Base-by-base conservation (phyloP, 2,797 vertebrate species). In the Sebastes itinus region DNA sequence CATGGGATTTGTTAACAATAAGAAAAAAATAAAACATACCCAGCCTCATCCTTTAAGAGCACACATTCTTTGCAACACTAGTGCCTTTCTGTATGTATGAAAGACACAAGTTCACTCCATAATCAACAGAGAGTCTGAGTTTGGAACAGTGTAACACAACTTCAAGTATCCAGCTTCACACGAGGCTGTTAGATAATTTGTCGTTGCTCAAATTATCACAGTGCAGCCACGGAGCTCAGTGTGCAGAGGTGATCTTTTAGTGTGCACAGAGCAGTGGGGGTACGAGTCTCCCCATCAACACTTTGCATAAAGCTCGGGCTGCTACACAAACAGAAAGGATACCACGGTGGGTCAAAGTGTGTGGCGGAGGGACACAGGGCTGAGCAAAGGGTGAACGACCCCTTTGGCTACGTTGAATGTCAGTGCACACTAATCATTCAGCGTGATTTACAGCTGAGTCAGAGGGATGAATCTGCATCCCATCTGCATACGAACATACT, bases 391-490 rank as follows among this genome's bases (percentile, higher is more conserved):
- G 78, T 85, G 88, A 16, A 62, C 30, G 20, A 80, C 58, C 82
- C 93, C 89, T 85, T 89, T 89, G 84, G 94, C 89, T 82, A 83
- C 62, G 80, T 79, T 93, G 91, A 94, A 94, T 94, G 92, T 92
- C 91, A 93, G 88, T 22, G 87, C 77, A 88, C 88, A 87, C 78
- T 59, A 86, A 81, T 73, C 93, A 92, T 93, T 93, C 87, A 91
- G 85, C 80, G 70, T 87, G 78, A 88, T 73, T 65, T 82, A 56
- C 78, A 64, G 49, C 78, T 71, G 87, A 88, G 71, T 87, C 89
- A 88, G 72, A 84, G 22, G 13, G 58, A 75, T 16, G 56, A 80
- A 74, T 80, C 77, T 42, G 81, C 69, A 42, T 77, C 81, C 80
- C 75, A 76, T 88, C 78, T 78, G 66, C 88, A 91, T 87, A 86